Evolutionary conservation across 2,113 vertebrate genomes (phyloP).

Genomic region (Campylorhamphus procurvoides): DNA sequence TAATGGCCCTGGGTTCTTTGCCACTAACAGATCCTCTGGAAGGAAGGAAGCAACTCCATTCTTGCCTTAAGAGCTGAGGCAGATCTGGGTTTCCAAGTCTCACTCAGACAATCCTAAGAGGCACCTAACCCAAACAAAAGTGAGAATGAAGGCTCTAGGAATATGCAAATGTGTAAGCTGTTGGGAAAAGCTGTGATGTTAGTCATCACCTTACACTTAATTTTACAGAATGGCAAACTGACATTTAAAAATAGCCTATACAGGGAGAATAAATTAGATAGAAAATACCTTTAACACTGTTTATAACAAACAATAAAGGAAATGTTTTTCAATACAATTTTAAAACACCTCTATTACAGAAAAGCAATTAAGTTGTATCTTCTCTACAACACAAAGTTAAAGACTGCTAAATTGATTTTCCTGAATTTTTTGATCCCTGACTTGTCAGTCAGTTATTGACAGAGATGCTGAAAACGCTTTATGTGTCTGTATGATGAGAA

Average conservation of each 20-base stretch:
- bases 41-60: background rate
- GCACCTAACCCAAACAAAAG: background rate
- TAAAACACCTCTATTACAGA: background rate
- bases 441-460: background rate
- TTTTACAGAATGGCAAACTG: background rate
- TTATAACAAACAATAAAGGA: constrained; percentile 15
- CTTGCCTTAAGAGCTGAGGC: background rate
- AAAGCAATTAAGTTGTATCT: background rate
- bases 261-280: constrained; percentile 8
- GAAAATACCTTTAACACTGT: background rate
- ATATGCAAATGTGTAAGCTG: background rate
- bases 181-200: constrained; percentile 24
- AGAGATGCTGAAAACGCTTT: background rate
- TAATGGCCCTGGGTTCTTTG: background rate
- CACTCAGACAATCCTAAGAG: background rate
- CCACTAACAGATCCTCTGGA: background rate
- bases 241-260: constrained; percentile 4
- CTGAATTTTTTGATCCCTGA: background rate
- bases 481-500: rapidly evolving
- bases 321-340: background rate
- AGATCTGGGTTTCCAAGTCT: background rate
- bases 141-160: background rate
- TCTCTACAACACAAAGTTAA: background rate
- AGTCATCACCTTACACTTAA: constrained; percentile 8
- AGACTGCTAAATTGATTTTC: background rate